These are phyloP conservation scores for Leptodactylus fallax DNA, from an alignment of 2,797 vertebrate species.

Conservation along the genomic window DNA sequence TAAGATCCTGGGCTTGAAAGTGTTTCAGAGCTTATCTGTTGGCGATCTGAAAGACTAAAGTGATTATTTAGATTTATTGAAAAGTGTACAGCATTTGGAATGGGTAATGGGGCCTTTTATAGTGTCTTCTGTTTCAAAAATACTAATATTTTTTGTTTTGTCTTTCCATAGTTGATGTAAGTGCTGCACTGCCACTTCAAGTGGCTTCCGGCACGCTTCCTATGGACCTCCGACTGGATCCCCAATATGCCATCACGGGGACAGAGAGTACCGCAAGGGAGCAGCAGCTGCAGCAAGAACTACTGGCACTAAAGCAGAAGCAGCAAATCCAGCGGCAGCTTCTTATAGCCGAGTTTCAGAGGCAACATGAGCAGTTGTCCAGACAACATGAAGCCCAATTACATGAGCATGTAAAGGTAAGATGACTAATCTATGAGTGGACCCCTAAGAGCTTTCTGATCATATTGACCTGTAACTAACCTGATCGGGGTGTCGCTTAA, in stretches of 20 bases:
- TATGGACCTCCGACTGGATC: slow-evolving; percentile 95
- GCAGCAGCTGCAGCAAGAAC: slow-evolving; percentile 97
- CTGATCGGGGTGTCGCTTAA: slow-evolving; percentile 15
- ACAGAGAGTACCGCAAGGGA: slow-evolving; percentile 80
- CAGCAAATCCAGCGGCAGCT: slow-evolving; percentile 98
- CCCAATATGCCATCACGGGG: slow-evolving; percentile 78
- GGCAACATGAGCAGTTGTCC: slow-evolving; percentile 96
- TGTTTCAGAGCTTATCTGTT: neutral
- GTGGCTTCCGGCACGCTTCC: slow-evolving; percentile 89
- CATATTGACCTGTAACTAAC: neutral
- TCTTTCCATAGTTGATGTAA: slow-evolving; percentile 83
- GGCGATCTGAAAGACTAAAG: neutral
- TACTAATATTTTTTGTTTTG: neutral
- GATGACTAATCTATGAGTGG: neutral
- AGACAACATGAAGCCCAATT: slow-evolving; percentile 96
- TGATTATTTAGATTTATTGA: no score
- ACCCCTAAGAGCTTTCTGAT: neutral
- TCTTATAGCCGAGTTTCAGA: slow-evolving; percentile 96
- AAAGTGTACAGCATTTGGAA: no score
- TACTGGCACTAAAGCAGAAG: slow-evolving; percentile 94
- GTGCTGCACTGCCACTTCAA: slow-evolving; percentile 88
- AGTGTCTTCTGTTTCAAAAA: neutral
- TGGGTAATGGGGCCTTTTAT: no score
- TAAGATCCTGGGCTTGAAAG: no score
- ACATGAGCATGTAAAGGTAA: slow-evolving; percentile 94